Percentiles rank a stretch among this genome's conserved stretches.
These are phyloP conservation scores for Arctopsyche grandis DNA, from an alignment of 1,140 invertebrate genomes.

Conservation along the genomic window DNA sequence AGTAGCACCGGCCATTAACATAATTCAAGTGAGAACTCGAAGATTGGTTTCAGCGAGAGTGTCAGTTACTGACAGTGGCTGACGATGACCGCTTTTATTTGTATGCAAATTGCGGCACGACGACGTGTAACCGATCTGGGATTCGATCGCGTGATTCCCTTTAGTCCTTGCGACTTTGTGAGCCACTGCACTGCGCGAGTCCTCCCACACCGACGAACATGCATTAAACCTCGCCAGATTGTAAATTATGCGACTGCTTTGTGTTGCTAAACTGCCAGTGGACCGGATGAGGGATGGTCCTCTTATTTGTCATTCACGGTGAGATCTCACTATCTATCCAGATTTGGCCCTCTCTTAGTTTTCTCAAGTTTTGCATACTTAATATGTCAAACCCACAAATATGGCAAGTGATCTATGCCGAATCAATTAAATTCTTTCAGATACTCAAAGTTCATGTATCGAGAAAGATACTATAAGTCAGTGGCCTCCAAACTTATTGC, in stretches of 20 bases:
- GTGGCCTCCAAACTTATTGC: no score
- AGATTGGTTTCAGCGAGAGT: neutral
- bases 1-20: neutral
- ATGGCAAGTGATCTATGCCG: no score
- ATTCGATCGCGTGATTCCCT: constrained; percentile 9
- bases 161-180: neutral
- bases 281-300: no score
- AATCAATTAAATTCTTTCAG: no score
- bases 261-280: neutral
- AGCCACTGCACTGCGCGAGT: neutral
- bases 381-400: no score
- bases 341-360: no score
- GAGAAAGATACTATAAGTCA: no score
- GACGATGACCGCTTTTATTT: constrained; percentile 4
- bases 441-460: no score
- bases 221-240: neutral
- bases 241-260: constrained; percentile 8
- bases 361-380: no score
- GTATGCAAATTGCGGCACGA: constrained; percentile 10
- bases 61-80: neutral
- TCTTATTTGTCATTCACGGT: no score
- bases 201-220: neutral
- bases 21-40: neutral
- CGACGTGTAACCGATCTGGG: neutral
- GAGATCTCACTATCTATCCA: no score